Evolutionary conservation across 2,888 invertebrate species (phyloP), one percentile per base, ranked within the genome.

Genomic region (Idaea straminata): DNA sequence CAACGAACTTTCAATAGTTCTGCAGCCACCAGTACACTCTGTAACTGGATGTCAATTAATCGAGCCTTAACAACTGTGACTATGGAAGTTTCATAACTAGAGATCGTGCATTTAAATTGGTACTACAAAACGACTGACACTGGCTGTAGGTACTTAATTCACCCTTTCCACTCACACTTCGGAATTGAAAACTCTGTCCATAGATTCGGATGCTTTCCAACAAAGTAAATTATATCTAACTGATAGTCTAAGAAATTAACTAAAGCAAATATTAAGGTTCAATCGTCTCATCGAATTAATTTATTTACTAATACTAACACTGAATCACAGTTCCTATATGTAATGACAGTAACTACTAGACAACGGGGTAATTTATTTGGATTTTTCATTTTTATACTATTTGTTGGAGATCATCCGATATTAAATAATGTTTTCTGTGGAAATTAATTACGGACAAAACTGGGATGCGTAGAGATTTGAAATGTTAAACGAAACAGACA

Each of bases 261-360:
- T 74, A 71, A 73, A 67, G 74, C 71, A 72, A 75, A 75, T 71
- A 65, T 67, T 69, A 74, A 69, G 67, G 66, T 66, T 74, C 77
- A 80, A 77, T 72, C 70, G 68, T 79, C 76, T 82, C 82, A 83
- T 78, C 78, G 78, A 82, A 81, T 13, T 84, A 80, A 81, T 83
- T 83, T 84, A 83, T 79, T 82, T 82, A 73, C 64, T 80, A 79
- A 74, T 71, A 83, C 82, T 87, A 86, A 87, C 85, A 85, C 80
- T 85, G 80, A 87, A 85, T 80, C 79, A 81, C 89, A 92, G 92
- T 92, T 92, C 92, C 92, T 92, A 92, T 86, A 84, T 75, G 79
- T 83, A 85, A 85, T 84, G 79, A 83, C 79, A 82, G 74, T 77
- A 86, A 83, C 83, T 85, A 83, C 78, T 83, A 82, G 79, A 78